These are phyloP conservation scores for Cephus nigrinus DNA, from an alignment of 2,888 invertebrate species.

Conservation along the genomic window DNA sequence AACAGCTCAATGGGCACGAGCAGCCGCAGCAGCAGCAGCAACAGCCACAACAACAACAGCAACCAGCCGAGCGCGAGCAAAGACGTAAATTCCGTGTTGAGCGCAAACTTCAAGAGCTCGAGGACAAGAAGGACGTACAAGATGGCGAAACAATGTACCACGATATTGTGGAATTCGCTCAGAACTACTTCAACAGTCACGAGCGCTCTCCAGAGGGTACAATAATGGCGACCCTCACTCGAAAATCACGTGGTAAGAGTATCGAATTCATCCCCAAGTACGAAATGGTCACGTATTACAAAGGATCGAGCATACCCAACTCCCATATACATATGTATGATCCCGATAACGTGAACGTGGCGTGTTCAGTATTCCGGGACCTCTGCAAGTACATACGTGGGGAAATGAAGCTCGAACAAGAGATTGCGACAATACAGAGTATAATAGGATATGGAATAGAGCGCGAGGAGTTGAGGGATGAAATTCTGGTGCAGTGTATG, in stretches of 20 bases:
- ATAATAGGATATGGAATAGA: conserved; percentile 90
- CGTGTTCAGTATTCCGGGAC: conserved; percentile 91
- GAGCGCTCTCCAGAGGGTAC: conserved; percentile 88
- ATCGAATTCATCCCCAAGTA: conserved; percentile 87
- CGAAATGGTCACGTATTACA: conserved; percentile 92
- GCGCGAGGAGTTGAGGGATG: conserved; percentile 91
- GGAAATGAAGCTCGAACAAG: conserved; percentile 86
- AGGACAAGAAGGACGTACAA: conserved; percentile 70
- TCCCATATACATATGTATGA: conserved; percentile 96
- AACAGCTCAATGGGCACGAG: conserved; percentile 7
- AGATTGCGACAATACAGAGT: conserved; percentile 84
- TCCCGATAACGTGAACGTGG: conserved; percentile 90
- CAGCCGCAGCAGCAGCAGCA: conserved; percentile 20
- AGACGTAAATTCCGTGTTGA: conserved; percentile 87
- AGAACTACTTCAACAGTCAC: conserved; percentile 91
- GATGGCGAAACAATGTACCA: conserved; percentile 71
- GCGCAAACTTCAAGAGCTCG: conserved; percentile 85
- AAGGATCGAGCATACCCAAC: conserved; percentile 88
- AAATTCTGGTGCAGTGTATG: conserved; percentile 90
- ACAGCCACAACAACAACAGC: conserved; percentile 51
- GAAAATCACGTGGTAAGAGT: conserved; percentile 79
- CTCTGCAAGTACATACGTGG: conserved; percentile 90
- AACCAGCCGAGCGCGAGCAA: conserved; percentile 77
- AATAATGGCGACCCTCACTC: conserved; percentile 85
- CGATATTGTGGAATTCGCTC: conserved; percentile 94